Percentiles rank a stretch among this genome's conserved stretches.
Evolutionary conservation across 2,888 invertebrate species (phyloP).

Genomic region (Eupithecia dodoneata): DNA sequence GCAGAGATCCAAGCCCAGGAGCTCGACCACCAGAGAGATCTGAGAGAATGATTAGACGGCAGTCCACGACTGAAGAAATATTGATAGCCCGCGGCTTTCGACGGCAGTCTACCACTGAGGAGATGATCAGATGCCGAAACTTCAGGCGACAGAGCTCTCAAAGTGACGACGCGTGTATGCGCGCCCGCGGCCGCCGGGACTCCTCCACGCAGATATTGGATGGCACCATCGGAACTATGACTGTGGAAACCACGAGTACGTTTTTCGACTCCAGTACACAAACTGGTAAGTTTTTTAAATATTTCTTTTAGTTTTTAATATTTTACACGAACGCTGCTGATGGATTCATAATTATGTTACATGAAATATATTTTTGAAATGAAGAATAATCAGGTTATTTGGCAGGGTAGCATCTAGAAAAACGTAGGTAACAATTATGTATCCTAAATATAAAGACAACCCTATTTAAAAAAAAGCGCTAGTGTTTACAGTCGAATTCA

Average conservation of each 20-base stretch:
- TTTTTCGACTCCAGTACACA: conserved; percentile 97
- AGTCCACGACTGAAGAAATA: conserved; percentile 96
- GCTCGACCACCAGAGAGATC: conserved; percentile 86
- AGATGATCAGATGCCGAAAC: conserved; percentile 96
- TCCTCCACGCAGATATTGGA: conserved; percentile 96
- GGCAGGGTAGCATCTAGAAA: not conserved
- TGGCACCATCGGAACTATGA: conserved; percentile 96
- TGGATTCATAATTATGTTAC: not conserved
- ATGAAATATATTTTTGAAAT: not conserved
- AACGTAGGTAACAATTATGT: not conserved
- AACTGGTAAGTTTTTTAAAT: conserved; percentile 88
- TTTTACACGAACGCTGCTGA: not conserved
- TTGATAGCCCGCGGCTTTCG: conserved; percentile 95
- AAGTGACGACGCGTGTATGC: conserved; percentile 90
- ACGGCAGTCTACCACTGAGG: conserved; percentile 95
- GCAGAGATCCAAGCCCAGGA: conserved; percentile 93
- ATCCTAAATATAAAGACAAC: not conserved
- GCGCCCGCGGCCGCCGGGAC: conserved; percentile 90
- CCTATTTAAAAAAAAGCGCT: not conserved
- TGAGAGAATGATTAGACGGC: conserved; percentile 87
- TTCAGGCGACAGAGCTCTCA: conserved; percentile 96
- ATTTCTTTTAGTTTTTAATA: not conserved
- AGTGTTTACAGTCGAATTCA: not conserved
- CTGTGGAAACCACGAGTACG: conserved; percentile 95
- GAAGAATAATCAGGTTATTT: not conserved